Conservation (phyloP, 2,797 vertebrate species). For the Merluccius polli region DNA sequence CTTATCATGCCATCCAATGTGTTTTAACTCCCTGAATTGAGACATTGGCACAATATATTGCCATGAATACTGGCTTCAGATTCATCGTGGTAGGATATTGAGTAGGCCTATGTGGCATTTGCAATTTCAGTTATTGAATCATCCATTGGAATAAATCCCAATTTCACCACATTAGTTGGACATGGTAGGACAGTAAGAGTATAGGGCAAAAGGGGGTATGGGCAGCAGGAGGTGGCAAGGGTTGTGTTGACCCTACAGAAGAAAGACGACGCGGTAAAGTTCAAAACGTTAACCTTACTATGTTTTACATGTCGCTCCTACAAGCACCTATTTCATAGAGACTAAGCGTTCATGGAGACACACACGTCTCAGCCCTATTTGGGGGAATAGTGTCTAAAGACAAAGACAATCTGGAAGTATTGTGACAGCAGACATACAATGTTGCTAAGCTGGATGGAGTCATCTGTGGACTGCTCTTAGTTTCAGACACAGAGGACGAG, state of each 20-base stretch:
- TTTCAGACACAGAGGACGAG: too few relatives aligned
- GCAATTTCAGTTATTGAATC: background rate
- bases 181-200: slow-evolving; percentile 43
- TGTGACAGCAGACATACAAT: too few relatives aligned
- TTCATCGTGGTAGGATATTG: background rate
- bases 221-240: slow-evolving; percentile 46
- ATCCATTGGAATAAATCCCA: background rate
- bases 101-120: too few relatives aligned
- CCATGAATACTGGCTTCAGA: background rate
- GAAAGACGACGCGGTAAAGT: background rate
- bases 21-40: background rate
- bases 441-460: slow-evolving; percentile 37
- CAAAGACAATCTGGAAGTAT: slow-evolving; percentile 45
- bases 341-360: slow-evolving; percentile 42
- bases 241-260: slow-evolving; percentile 40
- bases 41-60: background rate
- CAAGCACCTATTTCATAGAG: slow-evolving; percentile 41
- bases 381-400: slow-evolving; percentile 37
- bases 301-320: slow-evolving; percentile 45
- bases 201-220: slow-evolving; percentile 28
- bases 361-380: slow-evolving; percentile 40
- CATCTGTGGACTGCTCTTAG: too few relatives aligned
- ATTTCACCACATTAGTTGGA: slow-evolving; percentile 42
- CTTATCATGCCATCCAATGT: background rate
- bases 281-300: slow-evolving; percentile 42